These are phyloP conservation scores for Nemoura dubitans DNA, from an alignment of 2,888 invertebrate species.

Conservation along the genomic window DNA sequence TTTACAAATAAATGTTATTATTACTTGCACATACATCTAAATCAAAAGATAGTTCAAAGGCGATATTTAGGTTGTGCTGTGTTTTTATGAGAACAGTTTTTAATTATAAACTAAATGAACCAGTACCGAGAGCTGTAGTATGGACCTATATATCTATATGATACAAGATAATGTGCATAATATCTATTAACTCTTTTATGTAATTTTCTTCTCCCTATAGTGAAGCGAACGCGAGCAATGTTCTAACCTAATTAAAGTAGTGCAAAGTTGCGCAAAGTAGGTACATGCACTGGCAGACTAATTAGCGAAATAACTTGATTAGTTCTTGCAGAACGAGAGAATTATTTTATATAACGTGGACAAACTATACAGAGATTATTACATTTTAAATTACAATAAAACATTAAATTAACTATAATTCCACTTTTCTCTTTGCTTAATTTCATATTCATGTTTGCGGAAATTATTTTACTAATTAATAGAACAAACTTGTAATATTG, in stretches of 20 bases:
- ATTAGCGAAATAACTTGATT: background rate
- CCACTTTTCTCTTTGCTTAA: background rate
- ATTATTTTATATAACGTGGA: background rate
- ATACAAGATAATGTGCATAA: background rate
- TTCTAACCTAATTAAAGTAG: background rate
- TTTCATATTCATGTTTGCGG: background rate
- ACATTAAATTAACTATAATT: background rate
- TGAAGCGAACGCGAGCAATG: background rate
- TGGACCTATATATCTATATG: background rate
- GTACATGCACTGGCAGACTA: background rate
- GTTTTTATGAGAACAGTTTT: too few species aligned
- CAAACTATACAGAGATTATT: background rate
- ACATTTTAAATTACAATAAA: background rate
- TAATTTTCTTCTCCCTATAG: background rate
- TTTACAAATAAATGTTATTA: too few species aligned
- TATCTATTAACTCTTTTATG: background rate
- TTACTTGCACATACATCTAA: too few species aligned
- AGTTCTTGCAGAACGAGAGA: background rate
- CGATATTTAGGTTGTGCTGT: too few species aligned
- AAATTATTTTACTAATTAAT: background rate
- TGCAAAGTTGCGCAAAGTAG: background rate
- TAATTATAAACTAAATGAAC: too few species aligned
- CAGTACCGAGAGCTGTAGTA: too few species aligned
- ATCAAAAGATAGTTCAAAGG: too few species aligned
- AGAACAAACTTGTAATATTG: background rate